phyloP scores from a whole-genome alignment of 2,113 vertebrate genomes.

The Cygnus buccinator region DNA sequence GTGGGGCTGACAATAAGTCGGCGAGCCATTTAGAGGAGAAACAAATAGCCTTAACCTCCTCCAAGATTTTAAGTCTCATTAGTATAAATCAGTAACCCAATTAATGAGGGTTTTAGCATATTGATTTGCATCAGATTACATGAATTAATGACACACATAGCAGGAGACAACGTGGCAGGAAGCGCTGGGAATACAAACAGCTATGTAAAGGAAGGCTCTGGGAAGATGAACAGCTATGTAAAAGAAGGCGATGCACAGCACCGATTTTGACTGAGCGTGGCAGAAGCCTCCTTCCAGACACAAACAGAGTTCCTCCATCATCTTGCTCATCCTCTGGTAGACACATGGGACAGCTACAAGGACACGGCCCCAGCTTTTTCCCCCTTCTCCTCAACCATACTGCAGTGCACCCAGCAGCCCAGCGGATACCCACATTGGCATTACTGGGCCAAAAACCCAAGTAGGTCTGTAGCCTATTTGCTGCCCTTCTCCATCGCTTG shows the following conservation, averaged over 20 bases:
- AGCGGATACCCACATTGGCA: not conserved
- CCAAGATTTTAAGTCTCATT: slow-evolving; percentile 51
- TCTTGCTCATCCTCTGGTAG: not conserved
- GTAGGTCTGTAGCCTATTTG: not conserved
- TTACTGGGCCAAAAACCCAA: not conserved
- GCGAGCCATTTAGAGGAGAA: not conserved
- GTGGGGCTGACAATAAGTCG: slow-evolving; percentile 38
- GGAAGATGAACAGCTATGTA: not conserved
- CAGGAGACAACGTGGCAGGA: not conserved
- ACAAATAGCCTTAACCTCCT: slow-evolving; percentile 35
- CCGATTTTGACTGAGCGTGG: not conserved
- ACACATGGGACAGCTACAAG: not conserved
- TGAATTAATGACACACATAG: not conserved
- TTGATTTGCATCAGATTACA: slow-evolving; percentile 37
- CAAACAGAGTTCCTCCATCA: not conserved
- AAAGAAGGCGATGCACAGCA: not conserved
- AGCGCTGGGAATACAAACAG: not conserved
- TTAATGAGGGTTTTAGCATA: slow-evolving; percentile 44
- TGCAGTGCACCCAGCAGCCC: not conserved
- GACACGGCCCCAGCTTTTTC: not conserved
- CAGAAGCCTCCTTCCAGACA: not conserved
- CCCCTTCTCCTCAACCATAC: not conserved
- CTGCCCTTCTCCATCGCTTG: not conserved
- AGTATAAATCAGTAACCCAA: slow-evolving; percentile 36
- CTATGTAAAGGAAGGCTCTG: not conserved